These are phyloP conservation scores for Flexamia atlantica DNA, from an alignment of 2,888 invertebrate genomes.

Conservation along the genomic window DNA sequence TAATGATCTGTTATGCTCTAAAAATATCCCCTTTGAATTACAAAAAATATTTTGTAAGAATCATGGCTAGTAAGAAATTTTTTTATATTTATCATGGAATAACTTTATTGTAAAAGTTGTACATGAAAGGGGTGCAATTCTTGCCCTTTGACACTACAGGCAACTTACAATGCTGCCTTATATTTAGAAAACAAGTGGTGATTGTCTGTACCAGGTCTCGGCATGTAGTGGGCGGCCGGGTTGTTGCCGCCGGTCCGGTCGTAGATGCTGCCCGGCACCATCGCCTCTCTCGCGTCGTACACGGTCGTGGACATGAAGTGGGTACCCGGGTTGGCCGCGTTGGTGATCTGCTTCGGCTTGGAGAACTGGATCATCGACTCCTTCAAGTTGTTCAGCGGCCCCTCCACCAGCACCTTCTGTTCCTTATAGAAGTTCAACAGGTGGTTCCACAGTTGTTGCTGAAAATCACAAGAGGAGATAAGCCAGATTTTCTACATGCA, in stretches of 20 bases:
- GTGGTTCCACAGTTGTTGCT: slow-evolving; percentile 99
- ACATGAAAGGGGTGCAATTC: too few species aligned
- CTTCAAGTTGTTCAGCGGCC: slow-evolving; percentile 97
- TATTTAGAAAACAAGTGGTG: too few species aligned
- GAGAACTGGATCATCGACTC: slow-evolving; percentile 98
- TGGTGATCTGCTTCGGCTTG: slow-evolving; percentile 97
- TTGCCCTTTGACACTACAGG: too few species aligned
- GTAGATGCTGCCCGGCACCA: slow-evolving; percentile 96
- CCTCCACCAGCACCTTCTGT: slow-evolving; percentile 97
- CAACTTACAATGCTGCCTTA: too few species aligned
- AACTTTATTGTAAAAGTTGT: too few species aligned
- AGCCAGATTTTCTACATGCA: too few species aligned
- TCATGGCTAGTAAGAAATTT: too few species aligned
- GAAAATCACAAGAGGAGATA: slow-evolving; percentile 9
- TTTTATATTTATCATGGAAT: too few species aligned
- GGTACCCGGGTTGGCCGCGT: slow-evolving; percentile 95
- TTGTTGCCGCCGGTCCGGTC: slow-evolving; percentile 81
- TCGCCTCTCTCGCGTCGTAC: slow-evolving; percentile 97
- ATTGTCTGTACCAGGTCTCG: slow-evolving; percentile 70
- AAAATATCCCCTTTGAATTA: too few species aligned
- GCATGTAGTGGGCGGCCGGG: slow-evolving; percentile 72
- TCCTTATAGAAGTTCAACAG: slow-evolving; percentile 98
- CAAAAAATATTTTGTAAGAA: too few species aligned
- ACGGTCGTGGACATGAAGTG: slow-evolving; percentile 99
- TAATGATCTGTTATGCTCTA: too few species aligned